These are phyloP conservation scores for Coronaproctus castanopsis DNA, from an alignment of 2,888 invertebrate genomes.

Conservation along the genomic window DNA sequence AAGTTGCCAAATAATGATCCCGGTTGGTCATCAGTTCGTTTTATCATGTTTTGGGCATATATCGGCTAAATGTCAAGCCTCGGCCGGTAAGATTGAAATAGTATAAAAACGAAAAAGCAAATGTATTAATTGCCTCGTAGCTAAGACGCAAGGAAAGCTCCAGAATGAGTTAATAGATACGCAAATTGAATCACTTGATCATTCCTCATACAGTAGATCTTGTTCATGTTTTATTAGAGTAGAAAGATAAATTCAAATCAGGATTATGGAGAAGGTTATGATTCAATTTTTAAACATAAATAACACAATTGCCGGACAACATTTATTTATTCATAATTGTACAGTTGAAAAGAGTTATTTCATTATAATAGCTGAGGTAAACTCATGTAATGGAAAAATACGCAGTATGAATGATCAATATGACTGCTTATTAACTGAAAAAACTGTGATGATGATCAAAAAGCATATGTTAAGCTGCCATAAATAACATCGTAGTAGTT, in stretches of 20 bases:
- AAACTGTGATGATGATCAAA: too few species aligned
- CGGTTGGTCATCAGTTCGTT: neutral
- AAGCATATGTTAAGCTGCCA: too few species aligned
- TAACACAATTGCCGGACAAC: neutral
- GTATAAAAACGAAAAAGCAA: neutral
- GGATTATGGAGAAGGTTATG: neutral
- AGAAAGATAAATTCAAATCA: neutral
- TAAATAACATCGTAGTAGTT: too few species aligned
- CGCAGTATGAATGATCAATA: neutral
- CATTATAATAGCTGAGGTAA: neutral
- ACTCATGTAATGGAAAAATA: neutral
- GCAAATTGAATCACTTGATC: neutral
- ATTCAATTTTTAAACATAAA: neutral
- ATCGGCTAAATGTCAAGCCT: too few species aligned
- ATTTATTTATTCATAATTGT: neutral
- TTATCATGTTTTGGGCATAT: neutral
- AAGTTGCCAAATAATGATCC: neutral
- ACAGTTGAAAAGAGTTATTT: neutral
- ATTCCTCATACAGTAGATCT: neutral
- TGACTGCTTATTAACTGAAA: too few species aligned
- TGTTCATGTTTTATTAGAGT: neutral
- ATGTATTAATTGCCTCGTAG: neutral
- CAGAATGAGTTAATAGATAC: neutral
- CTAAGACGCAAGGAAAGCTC: neutral
- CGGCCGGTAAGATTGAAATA: neutral